Base-by-base conservation (phyloP, 2,113 vertebrate genomes). In the Columba livia region DNA sequence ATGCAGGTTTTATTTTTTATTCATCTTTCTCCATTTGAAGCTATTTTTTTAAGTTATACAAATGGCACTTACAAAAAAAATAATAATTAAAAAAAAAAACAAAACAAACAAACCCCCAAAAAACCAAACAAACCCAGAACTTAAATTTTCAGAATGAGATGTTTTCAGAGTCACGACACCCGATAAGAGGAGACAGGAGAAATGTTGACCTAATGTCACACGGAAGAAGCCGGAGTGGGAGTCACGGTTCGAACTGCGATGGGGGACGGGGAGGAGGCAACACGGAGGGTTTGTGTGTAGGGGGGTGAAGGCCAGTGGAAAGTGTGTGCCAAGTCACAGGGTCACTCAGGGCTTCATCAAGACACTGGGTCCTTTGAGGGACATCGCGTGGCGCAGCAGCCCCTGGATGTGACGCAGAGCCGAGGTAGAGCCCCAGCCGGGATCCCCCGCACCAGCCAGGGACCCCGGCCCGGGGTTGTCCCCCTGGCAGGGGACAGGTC, bases 31-130 rank as follows among this genome's bases (percentile, higher is more conserved):
- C 98, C 97, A 99, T 98, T 99, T 98, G 98, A 98, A 98, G 97
- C 97, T 97, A 97, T 98, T 98, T 98, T 97, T 98, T 98, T 98
- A 97, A 98, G 98, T 98, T 99, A 98, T 99, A 99, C 98, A 99
- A 99, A 99, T 99, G 99, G 99, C 99, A 99, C 98, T 97, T 98
- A 98, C 98, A 98, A 98, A 98, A 98, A 98, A 98, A 98, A 98
- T 88, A 98, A 98, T 96, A 97, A 95, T 77, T 97, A 98, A 90
- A 97, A 97, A 98, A 74, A 88, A 77, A 28, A 47, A 67, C 42
- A 12, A 58, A 72, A 50, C 98, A 96, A 96, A 96, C 19, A 50
- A 50, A 50, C 48, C 48, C 48, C 42, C 42, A 44, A 94, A 94
- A 53, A 97, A 97, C 83, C 95, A 92, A 98, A 96, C 97, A 97